Conservation (phyloP, 1,140 invertebrate genomes). For the Drosophila chauvacae region DNA sequence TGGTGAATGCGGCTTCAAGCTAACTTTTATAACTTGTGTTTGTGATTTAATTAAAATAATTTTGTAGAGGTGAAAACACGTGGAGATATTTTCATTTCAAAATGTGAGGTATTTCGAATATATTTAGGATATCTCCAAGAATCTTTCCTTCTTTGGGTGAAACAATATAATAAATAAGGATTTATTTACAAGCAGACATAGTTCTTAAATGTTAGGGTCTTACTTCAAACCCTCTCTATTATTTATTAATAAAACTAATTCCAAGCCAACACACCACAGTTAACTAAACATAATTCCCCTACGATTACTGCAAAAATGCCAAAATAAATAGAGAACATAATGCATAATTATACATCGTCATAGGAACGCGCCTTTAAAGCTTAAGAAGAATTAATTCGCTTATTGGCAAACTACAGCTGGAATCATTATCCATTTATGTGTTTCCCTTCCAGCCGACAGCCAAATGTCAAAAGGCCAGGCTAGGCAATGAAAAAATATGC, state of each 20-base stretch:
- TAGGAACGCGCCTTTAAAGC: neutral
- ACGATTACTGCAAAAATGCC: neutral
- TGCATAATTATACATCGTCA: neutral
- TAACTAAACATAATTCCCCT: neutral
- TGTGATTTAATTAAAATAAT: neutral
- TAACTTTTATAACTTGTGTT: neutral
- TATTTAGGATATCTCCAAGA: too few species aligned
- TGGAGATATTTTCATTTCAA: neutral
- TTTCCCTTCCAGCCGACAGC: constrained; percentile 6
- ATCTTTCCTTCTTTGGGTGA: too few species aligned
- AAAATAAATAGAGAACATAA: neutral
- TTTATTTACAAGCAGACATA: neutral
- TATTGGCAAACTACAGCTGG: constrained; percentile 8
- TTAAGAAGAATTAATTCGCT: constrained; percentile 7
- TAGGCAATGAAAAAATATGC: constrained; percentile 7
- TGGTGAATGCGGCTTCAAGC: neutral
- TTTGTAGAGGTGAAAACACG: neutral
- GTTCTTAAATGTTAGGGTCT: neutral
- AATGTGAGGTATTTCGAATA: too few species aligned
- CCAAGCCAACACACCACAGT: neutral
- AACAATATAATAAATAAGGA: neutral
- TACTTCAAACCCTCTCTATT: neutral
- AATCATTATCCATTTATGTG: constrained; percentile 10
- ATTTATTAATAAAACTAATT: neutral
- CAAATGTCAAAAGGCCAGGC: constrained; percentile 42